A percentile compares a stretch with the other conserved stretches of the same genome.
These are phyloP conservation scores for Turnix velox DNA, from an alignment of 2,113 vertebrate species.

Conservation along the genomic window DNA sequence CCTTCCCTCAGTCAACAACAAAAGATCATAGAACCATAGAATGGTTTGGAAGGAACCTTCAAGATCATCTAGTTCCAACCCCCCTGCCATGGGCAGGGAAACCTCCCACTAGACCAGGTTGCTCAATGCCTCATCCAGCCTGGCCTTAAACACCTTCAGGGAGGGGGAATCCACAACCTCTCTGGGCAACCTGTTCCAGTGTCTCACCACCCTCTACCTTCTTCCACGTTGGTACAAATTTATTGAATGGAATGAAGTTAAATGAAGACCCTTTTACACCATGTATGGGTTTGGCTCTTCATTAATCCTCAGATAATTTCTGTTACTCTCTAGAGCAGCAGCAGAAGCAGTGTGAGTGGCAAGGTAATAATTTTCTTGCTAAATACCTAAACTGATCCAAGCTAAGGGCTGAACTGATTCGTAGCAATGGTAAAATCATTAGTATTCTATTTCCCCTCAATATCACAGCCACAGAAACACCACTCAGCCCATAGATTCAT, in stretches of 20 bases:
- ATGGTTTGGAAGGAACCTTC: too few species aligned
- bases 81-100: too few species aligned
- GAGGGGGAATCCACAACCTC: too few species aligned
- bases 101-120: too few species aligned
- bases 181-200: too few species aligned
- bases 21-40: too few species aligned
- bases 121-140: too few species aligned
- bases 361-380: neutral
- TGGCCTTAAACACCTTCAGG: too few species aligned
- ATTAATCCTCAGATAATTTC: neutral
- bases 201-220: too few species aligned
- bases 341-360: neutral
- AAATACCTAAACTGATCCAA: neutral
- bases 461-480: neutral
- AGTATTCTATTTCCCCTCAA: neutral
- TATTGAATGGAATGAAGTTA: neutral
- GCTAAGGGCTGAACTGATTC: neutral
- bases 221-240: neutral
- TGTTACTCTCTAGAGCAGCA: neutral
- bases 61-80: too few species aligned
- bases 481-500: slow-evolving; percentile 9
- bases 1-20: neutral
- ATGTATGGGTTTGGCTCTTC: fast-evolving
- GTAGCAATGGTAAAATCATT: neutral
- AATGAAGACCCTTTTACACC: neutral